Conservation (phyloP, 2,888 invertebrate species). For the Synergus umbraculus region DNA sequence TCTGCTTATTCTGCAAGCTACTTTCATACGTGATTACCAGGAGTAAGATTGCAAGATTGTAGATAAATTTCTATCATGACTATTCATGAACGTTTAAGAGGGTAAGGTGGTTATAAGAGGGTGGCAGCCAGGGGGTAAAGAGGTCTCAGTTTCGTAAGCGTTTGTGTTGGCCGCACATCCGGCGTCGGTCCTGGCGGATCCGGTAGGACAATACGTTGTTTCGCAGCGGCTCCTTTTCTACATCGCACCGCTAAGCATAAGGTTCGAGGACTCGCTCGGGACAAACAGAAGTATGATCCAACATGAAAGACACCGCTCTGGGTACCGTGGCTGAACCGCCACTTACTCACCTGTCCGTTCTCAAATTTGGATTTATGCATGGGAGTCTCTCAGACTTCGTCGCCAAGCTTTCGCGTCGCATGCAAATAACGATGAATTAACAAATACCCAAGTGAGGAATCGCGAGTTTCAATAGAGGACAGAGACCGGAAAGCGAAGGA, state of each 20-base stretch:
- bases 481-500: too few species aligned
- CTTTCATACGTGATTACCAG: conserved; percentile 15
- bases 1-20: not conserved
- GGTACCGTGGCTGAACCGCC: conserved; percentile 44
- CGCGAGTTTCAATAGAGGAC: not conserved
- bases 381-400: conserved; percentile 51
- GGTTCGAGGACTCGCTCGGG: conserved; percentile 62
- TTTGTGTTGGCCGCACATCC: conserved; percentile 66
- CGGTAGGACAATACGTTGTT: conserved; percentile 63
- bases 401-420: conserved; percentile 64
- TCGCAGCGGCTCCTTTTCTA: conserved; percentile 61
- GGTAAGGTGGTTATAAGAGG: conserved; percentile 35
- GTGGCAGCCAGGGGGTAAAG: conserved; percentile 32
- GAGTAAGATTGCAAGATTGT: conserved; percentile 35
- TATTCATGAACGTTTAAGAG: conserved; percentile 46
- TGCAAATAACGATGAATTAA: conserved; percentile 58
- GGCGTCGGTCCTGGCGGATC: conserved; percentile 61
- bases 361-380: conserved; percentile 72
- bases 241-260: conserved; percentile 54
- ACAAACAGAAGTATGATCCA: conserved; percentile 74
- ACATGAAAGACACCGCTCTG: conserved; percentile 71
- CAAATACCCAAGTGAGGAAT: not conserved
- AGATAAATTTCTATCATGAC: conserved; percentile 42
- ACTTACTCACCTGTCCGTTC: conserved; percentile 63
- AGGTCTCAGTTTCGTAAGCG: conserved; percentile 49